Conservation (phyloP, 2,113 vertebrate species). For the Rhodinocichla rosea region DNA sequence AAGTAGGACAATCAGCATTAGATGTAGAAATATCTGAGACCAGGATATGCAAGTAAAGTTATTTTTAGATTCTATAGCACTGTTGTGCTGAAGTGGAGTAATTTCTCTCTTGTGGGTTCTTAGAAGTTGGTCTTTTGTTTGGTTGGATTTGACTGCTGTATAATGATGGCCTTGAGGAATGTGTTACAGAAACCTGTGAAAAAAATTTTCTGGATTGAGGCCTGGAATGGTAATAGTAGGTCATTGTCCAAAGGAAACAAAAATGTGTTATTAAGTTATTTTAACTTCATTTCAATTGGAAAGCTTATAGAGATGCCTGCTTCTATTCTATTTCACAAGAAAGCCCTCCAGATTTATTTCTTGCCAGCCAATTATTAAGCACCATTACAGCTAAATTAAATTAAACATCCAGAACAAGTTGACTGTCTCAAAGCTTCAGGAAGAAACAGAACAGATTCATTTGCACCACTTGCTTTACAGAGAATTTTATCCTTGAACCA, state of each 20-base stretch:
- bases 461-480: not conserved
- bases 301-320: constrained; percentile 13
- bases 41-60: not conserved
- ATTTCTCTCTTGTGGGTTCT: constrained; percentile 2
- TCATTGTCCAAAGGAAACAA: constrained; percentile 44
- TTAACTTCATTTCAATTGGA: constrained; percentile 46
- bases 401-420: constrained; percentile 14
- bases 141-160: not conserved
- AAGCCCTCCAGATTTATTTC: constrained; percentile 11
- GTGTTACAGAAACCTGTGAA: constrained; percentile 25
- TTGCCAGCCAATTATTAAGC: constrained; percentile 9
- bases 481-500: not conserved
- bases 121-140: constrained; percentile 24
- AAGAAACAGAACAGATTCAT: not conserved
- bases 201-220: not conserved
- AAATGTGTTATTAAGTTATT: constrained; percentile 61
- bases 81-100: not conserved
- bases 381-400: constrained; percentile 30
- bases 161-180: constrained; percentile 29
- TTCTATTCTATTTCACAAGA: constrained; percentile 40
- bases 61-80: constrained; percentile 12
- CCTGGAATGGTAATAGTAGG: constrained; percentile 17
- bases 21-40: not conserved
- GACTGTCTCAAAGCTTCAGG: not conserved
- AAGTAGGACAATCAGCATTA: not conserved